A percentile compares a stretch with the other conserved stretches of the same genome.
phyloP scores from a whole-genome alignment of 2,113 vertebrate genomes.

The Poecilia latipinna region DNA sequence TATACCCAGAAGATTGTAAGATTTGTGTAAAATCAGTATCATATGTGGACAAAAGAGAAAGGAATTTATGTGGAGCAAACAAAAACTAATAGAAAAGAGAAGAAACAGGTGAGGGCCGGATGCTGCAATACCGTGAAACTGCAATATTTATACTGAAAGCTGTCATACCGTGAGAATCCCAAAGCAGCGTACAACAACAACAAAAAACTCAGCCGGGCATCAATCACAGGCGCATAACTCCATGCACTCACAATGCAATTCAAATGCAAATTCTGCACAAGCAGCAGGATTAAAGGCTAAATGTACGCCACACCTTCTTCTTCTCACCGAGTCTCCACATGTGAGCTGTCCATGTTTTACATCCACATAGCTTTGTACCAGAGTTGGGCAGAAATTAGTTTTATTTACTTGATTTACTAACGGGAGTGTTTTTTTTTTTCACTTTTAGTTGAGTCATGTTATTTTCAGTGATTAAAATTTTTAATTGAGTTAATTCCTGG shows the following conservation, averaged over 20 bases:
- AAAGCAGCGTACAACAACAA: conserved; percentile 17
- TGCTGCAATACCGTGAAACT: background rate
- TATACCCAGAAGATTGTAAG: background rate
- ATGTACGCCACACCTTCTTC: conserved; percentile 58
- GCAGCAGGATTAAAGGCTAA: conserved; percentile 66
- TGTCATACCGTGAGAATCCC: background rate
- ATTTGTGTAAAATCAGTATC: background rate
- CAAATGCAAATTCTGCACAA: conserved; percentile 79
- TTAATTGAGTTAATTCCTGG: too few relatives aligned
- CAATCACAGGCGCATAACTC: conserved; percentile 75
- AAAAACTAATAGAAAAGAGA: background rate
- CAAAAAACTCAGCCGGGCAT: conserved; percentile 68
- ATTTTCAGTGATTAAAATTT: background rate
- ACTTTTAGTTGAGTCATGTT: background rate
- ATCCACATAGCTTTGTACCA: background rate
- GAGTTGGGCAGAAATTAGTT: background rate
- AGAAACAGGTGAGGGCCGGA: background rate
- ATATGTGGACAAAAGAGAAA: background rate
- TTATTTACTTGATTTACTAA: background rate
- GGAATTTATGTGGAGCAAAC: conserved; percentile 9
- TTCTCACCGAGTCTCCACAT: conserved; percentile 42
- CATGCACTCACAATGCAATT: conserved; percentile 75
- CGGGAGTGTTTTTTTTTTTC: background rate
- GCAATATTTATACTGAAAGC: background rate
- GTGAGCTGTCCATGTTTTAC: conserved; percentile 16